phyloP scores from a whole-genome alignment of 2,113 vertebrate genomes.

The Numida meleagris region DNA sequence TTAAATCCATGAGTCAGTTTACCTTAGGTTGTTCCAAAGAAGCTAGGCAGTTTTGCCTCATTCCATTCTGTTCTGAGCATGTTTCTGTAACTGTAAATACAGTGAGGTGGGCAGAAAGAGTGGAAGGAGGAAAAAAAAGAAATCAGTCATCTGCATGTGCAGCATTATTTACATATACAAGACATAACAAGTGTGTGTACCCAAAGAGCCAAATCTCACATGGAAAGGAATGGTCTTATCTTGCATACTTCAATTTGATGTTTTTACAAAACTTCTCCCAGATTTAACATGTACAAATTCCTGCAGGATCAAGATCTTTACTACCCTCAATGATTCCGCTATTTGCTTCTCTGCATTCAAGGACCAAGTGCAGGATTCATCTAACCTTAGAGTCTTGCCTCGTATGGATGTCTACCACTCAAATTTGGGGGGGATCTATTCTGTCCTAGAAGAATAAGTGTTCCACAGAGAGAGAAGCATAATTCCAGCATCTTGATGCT shows the following conservation, averaged over 20 bases:
- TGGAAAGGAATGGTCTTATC: not conserved
- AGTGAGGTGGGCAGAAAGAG: not conserved
- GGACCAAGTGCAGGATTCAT: not conserved
- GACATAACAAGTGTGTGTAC: not conserved
- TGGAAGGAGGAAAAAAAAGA: not conserved
- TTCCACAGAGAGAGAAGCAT: not conserved
- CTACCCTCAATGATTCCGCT: not conserved
- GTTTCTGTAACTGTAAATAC: constrained; percentile 63
- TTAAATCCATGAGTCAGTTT: not conserved
- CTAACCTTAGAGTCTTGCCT: not conserved
- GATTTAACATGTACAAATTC: not conserved
- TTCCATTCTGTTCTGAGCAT: constrained; percentile 37
- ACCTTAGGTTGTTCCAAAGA: constrained; percentile 67
- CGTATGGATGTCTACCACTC: not conserved
- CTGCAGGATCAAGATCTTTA: not conserved
- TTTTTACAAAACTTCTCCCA: not conserved
- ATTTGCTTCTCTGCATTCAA: not conserved
- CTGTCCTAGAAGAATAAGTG: not conserved
- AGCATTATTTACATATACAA: not conserved
- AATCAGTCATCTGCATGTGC: not conserved
- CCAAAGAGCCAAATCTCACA: not conserved
- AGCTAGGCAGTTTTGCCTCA: constrained; percentile 26
- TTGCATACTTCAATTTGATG: not conserved
- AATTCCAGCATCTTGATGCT: not conserved
- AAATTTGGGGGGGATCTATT: not conserved